Conservation (phyloP, 1,140 invertebrate species). For the Metaphire vulgaris region DNA sequence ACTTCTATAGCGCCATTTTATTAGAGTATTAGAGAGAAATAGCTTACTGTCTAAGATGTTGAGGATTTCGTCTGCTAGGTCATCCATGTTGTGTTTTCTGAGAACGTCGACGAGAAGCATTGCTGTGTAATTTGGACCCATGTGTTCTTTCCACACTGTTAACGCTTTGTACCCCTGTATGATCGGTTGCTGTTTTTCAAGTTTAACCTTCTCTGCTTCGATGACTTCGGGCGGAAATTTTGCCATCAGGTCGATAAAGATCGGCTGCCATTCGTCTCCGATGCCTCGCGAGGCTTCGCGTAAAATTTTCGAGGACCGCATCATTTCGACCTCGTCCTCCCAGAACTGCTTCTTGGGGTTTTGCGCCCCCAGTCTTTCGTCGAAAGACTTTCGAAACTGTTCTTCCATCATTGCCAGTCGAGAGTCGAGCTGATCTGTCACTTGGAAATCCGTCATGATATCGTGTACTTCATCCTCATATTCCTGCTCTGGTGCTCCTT, state of each 20-base stretch:
- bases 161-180: conserved; percentile 24
- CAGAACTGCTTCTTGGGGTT: conserved; percentile 4
- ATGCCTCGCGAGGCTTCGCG: conserved; percentile 26
- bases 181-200: conserved; percentile 10
- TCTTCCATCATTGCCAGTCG: conserved; percentile 13
- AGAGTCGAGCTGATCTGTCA: conserved; percentile 1
- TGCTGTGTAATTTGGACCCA: conserved; percentile 17
- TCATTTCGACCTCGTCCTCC: conserved; percentile 16
- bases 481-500: neutral
- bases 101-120: conserved; percentile 17
- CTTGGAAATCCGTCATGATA: neutral
- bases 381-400: conserved; percentile 18
- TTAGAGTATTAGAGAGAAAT: too few relatives aligned
- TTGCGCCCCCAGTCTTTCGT: neutral
- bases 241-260: conserved; percentile 21
- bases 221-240: conserved; percentile 13
- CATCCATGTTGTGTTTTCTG: conserved; percentile 11
- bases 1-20: too few relatives aligned
- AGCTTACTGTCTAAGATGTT: conserved; percentile 19
- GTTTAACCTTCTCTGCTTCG: conserved; percentile 1
- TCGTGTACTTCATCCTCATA: neutral
- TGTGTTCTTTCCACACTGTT: conserved; percentile 20
- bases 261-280: conserved; percentile 24
- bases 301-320: conserved; percentile 18
- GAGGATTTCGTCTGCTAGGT: conserved; percentile 18